phyloP scores from a whole-genome alignment of 2,888 invertebrate genomes.

The Hemistola chrysoprasaria region DNA sequence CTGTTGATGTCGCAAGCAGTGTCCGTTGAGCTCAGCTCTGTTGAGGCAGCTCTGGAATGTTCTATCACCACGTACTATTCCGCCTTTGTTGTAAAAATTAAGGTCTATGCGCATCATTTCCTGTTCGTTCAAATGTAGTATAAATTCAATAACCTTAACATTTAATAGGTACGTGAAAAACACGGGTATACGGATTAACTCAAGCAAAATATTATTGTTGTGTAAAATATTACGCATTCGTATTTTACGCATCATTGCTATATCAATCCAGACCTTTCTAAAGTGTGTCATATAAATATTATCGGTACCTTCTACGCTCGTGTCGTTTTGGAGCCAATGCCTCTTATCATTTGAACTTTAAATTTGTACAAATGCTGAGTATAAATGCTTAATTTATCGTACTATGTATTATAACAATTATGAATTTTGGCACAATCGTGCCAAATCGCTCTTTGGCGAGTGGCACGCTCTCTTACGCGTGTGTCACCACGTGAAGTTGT shows the following conservation, averaged over 20 bases:
- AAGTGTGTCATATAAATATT: conserved; percentile 7
- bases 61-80: conserved; percentile 38
- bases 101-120: conserved; percentile 22
- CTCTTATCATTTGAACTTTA: conserved; percentile 6
- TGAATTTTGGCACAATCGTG: conserved; percentile 42
- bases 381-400: conserved; percentile 36
- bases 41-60: conserved; percentile 64
- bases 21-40: conserved; percentile 45
- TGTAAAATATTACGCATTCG: conserved; percentile 1
- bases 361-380: conserved; percentile 12
- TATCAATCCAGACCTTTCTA: conserved; percentile 1
- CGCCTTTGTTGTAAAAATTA: conserved; percentile 37
- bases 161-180: neutral
- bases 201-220: neutral
- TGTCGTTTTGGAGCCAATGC: neutral
- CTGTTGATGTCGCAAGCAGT: conserved; percentile 54
- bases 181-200: neutral
- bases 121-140: conserved; percentile 14
- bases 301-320: neutral
- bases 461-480: conserved; percentile 34
- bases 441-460: conserved; percentile 35
- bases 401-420: too few species aligned
- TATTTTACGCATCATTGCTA: too few species aligned
- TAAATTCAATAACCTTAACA: conserved; percentile 17
- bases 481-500: conserved; percentile 42